Evolutionary conservation across 2,888 invertebrate genomes (phyloP), one percentile per base, ranked within the genome.

Genomic region (Acrobasis suavella): DNA sequence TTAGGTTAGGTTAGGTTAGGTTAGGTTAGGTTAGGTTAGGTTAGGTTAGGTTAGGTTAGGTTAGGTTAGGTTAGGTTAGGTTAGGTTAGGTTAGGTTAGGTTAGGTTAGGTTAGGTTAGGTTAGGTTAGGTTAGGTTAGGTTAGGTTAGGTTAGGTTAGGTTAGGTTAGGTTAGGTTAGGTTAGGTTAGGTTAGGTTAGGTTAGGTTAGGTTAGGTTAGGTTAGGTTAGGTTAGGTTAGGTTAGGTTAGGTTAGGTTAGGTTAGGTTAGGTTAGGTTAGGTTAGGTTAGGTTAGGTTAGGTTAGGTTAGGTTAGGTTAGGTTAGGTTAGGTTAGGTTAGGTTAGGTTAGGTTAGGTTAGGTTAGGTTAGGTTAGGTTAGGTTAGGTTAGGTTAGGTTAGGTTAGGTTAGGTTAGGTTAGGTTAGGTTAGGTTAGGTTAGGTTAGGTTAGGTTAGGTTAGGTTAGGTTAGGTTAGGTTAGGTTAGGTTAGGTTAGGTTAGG

Each of bases 91-190:
- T 65, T 65, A 65, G 65, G 65, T 65, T 65, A 65, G 65, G 65
- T 65, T 65, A 65, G 65, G 65, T 65, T 65, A 65, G 65, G 65
- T 65, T 65, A 65, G 65, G 65, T 65, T 66, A 65, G 65, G 65
- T 65, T 65, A 62, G 65, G 62, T 65, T 65, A 65, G 62, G 65
- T 62, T 62, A 63, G 65, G 65, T 63, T 63, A 63, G 62, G 62
- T 65, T 63, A 65, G 63, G 63, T 63, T 63, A 63, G 63, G 63
- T 63, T 63, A 63, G 63, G 63, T 49, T 63, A 63, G 63, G 63
- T 63, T 63, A 63, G 63, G 63, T 63, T 63, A 62, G 62, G 62
- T 62, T 62, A 62, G 62, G 62, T 62, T 62, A 62, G 62, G 62
- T 62, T 62, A 62, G 62, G 62, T 62, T 62, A 62, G 62, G 62